Percentiles rank a stretch among this genome's conserved stretches.
Conservation (phyloP, 2,888 invertebrate species). For the Chloroclystis v-ata region DNA sequence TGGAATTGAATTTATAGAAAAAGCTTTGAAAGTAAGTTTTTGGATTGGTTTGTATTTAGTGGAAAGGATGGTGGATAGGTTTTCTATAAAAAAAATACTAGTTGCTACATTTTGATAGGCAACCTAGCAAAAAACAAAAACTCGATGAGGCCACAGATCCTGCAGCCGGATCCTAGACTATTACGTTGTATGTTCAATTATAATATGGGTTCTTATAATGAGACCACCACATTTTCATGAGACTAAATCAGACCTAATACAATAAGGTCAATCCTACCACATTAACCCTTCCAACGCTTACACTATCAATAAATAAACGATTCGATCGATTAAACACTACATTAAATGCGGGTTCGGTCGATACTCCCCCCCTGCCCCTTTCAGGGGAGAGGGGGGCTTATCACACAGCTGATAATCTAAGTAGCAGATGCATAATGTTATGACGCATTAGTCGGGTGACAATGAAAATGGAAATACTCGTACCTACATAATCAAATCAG, state of each 20-base stretch:
- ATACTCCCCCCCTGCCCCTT: conserved; percentile 28
- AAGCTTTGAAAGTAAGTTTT: background rate
- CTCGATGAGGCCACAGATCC: too few relatives aligned
- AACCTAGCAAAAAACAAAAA: too few relatives aligned
- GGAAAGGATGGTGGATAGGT: too few relatives aligned
- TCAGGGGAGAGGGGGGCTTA: conserved; percentile 36
- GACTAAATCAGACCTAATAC: too few relatives aligned
- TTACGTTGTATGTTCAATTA: too few relatives aligned
- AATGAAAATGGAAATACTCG: conserved; percentile 2
- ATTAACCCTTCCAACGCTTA: background rate
- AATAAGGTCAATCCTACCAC: too few relatives aligned
- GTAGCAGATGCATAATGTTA: conserved; percentile 48
- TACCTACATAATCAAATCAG: background rate
- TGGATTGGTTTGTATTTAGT: too few relatives aligned
- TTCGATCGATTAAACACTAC: conserved; percentile 20
- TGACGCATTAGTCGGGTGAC: conserved; percentile 48
- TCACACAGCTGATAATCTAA: conserved; percentile 61
- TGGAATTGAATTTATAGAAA: background rate
- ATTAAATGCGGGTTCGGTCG: conserved; percentile 51
- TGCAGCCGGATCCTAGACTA: too few relatives aligned
- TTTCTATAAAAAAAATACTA: too few relatives aligned
- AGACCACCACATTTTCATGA: too few relatives aligned
- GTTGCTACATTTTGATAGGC: too few relatives aligned
- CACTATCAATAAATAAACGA: conserved; percentile 12
- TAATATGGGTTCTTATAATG: too few relatives aligned